Conservation (phyloP, 2,113 vertebrate genomes). For the Ramphastos sulfuratus region DNA sequence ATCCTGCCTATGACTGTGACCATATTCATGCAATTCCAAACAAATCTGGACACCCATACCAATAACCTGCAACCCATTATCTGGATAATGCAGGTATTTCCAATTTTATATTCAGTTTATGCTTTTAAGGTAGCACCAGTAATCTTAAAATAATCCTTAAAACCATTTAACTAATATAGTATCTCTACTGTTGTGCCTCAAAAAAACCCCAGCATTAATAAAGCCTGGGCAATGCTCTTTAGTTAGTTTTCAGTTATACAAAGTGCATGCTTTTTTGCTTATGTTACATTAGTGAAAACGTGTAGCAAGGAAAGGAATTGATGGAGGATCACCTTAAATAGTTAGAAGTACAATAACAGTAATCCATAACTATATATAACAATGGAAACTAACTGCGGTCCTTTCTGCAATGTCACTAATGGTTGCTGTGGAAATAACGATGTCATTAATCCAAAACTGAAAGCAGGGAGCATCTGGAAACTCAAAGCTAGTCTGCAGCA, state of each 20-base stretch:
- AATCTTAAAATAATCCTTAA: neutral
- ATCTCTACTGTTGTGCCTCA: neutral
- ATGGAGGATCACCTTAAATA: neutral
- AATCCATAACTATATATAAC: neutral
- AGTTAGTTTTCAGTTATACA: neutral
- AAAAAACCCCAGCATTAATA: neutral
- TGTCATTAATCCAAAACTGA: neutral
- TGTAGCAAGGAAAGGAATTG: neutral
- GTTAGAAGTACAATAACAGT: neutral
- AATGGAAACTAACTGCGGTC: neutral
- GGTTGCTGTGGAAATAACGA: constrained; percentile 32
- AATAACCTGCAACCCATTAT: neutral
- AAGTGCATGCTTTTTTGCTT: neutral
- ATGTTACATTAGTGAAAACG: neutral
- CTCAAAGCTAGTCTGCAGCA: neutral
- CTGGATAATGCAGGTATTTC: neutral
- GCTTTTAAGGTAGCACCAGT: neutral
- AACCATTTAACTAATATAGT: neutral
- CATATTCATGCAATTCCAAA: neutral
- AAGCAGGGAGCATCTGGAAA: neutral
- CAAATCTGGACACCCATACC: neutral
- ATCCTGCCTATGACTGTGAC: neutral
- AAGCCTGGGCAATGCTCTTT: neutral
- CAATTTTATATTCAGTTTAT: neutral
- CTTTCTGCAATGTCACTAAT: neutral